Base-by-base conservation (phyloP, 92 coral and sea anemone species). In the Zoanthus gigantus region DNA sequence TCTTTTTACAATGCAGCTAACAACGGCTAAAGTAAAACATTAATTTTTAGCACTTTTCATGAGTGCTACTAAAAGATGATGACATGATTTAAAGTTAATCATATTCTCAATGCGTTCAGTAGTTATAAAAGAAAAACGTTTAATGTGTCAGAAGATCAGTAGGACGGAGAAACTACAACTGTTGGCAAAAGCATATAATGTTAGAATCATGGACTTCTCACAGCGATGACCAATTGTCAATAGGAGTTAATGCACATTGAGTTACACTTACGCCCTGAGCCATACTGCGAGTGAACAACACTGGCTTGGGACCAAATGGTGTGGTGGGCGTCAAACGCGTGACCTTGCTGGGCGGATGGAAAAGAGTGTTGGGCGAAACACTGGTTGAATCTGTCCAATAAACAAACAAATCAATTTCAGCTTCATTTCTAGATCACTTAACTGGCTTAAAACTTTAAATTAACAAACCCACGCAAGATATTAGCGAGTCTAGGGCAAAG, bases 281-380 rank as follows among this genome's bases (percentile, higher is more conserved):
- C 86, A 91, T 78, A 76, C 79, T 72, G 9, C 98, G 99, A 15
- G 96, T 95, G 83, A 97, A 97, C 63, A 97, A 91, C 56, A 95
- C 95, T 15, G 99, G 99, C 81, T 95, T 97, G 23, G 99, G 99
- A 32, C 99, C 99, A 79, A 97, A 90, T 45, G 99, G 98, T 5
- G 99, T 97, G 72, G 99, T 97, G 7, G 98, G 91, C 66, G 94
- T 94, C 73, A 97, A 91, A 87, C 92, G 94, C 0, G 99, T 97
- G 76, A 92, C 91, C 88, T 97, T 97, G 77, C 96, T 92, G 29
- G 99, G 99, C 37, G 99, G 96, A 67, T 97, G 99, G 52, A 97
- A 97, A 46, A 97, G 89, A 53, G 93, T 90, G 34, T 96, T 92
- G 23, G 99, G 98, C 42, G 99, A 95, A 32, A 97, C 91, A 93